Evolutionary conservation across 2,113 vertebrate genomes (phyloP).

Genomic region (Antennarius striatus): DNA sequence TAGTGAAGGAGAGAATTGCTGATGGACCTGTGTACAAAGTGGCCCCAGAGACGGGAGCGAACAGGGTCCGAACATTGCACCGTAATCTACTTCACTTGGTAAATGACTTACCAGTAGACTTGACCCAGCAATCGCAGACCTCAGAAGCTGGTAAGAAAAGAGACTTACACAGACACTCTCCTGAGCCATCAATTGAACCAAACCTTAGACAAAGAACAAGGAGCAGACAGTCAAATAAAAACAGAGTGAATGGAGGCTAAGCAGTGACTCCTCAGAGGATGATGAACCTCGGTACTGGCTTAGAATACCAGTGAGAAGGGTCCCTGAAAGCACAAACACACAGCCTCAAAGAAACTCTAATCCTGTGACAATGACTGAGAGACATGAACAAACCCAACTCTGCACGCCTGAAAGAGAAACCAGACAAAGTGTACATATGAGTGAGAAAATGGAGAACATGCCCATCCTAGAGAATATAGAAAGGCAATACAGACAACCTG

Average conservation of each 20-base stretch:
- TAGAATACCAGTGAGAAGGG: background rate
- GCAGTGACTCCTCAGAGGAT: background rate
- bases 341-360: background rate
- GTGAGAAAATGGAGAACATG: background rate
- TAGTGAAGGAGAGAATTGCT: conserved; percentile 6
- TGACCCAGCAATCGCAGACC: background rate
- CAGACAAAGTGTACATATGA: background rate
- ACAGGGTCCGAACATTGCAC: background rate
- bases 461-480: too few species aligned
- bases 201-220: background rate
- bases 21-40: background rate
- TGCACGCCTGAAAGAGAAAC: background rate
- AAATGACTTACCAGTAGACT: background rate
- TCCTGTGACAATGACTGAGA: background rate
- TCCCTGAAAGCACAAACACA: background rate
- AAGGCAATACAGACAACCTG: background rate
- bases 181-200: background rate
- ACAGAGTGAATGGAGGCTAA: background rate
- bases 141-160: background rate
- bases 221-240: background rate
- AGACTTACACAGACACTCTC: background rate
- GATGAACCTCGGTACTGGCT: background rate
- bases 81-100: background rate
- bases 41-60: background rate
- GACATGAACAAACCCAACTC: background rate